Evolutionary conservation across 2,888 invertebrate species (phyloP), one percentile per base, ranked within the genome.

Genomic region (Trichogramma evanescens): DNA sequence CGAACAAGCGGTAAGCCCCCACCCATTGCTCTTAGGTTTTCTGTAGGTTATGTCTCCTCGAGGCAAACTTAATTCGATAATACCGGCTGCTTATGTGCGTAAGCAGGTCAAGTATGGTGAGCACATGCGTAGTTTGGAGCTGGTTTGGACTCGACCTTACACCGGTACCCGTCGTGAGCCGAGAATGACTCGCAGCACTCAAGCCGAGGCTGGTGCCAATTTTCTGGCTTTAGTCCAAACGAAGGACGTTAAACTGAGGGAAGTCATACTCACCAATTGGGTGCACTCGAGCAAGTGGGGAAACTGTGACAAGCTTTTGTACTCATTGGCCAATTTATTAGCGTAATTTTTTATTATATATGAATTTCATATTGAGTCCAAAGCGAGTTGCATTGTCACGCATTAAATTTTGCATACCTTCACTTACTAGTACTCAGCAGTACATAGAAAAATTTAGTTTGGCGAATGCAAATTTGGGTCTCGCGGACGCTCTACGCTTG

Each of bases 191-290:
- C 77, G 75, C 5, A 74, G 76, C 48, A 72, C 75, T 57, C 74
- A 78, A 41, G 75, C 78, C 6, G 77, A 80, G 54, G 75, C 80
- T 2, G 74, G 75, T 3, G 75, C 78, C 6, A 74, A 78, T 40
- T 79, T 77, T 61, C 71, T 80, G 7, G 70, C 74, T 8, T 71
- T 78, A 13, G 71, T 81, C 5, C 68, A 71, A 6, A 73, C 75
- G 1, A 79, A 80, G 65, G 70, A 79, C 50, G 77, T 81, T 3
- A 80, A 81, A 65, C 67, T 82, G 26, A 70, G 69, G 41, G 72
- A 73, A 62, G 70, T 82, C 48, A 72, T 77, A 64, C 74, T 82
- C 56, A 79, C 78, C 40, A 77, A 81, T 62, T 82, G 82, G 82
- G 74, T 78, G 54, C 79, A 79, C 61, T 74, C 78, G 59, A 77